Evolutionary conservation across 1,140 invertebrate genomes (phyloP), one percentile per base, ranked within the genome.

Genomic region (Brachionus asplanchnoidis): DNA sequence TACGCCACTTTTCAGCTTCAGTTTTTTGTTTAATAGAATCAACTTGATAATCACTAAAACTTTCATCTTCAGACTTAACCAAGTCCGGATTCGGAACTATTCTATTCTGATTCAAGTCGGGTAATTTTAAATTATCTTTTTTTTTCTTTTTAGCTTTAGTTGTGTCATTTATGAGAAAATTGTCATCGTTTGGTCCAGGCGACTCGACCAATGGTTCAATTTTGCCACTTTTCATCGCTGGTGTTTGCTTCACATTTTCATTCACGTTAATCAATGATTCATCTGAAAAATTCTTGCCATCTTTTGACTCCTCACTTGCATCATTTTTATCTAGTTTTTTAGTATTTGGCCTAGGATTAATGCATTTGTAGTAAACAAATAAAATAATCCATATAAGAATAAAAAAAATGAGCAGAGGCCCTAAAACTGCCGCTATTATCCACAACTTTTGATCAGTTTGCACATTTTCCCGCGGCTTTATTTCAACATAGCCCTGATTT

Each of bases 331-430:
- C 36, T 14, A 14, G 42, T 26, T 28, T 26, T 9, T 53, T 77
- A 46, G 50, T 50, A 50, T 14, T 50, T 7, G 17, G 40, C 46
- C 44, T 77, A 44, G 79, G 79, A 26, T 82, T 82, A 65, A 82
- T 82, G 40, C 79, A 82, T 82, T 68, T 60, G 36, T 65, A 82
- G 40, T 82, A 82, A 9, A 82, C 26, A 44, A 60, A 82, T 40
- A 68, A 42, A 82, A 82, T 82, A 8, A 82, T 20, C 79, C 79
- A 82, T 4, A 82, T 32, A 4, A 82, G 32, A 11, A 82, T 40
- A 40, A 82, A 60, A 14, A 82, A 17, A 1, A 82, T 11, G 6
- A 82, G 53, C 12, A 82, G 9, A 12, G 79, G 79, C 0, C 79
- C 79, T 9, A 82, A 26, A 9, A 82, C 79, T 23, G 79, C 53